Conservation (phyloP, 2,888 invertebrate genomes). For the Euproctis similis region DNA sequence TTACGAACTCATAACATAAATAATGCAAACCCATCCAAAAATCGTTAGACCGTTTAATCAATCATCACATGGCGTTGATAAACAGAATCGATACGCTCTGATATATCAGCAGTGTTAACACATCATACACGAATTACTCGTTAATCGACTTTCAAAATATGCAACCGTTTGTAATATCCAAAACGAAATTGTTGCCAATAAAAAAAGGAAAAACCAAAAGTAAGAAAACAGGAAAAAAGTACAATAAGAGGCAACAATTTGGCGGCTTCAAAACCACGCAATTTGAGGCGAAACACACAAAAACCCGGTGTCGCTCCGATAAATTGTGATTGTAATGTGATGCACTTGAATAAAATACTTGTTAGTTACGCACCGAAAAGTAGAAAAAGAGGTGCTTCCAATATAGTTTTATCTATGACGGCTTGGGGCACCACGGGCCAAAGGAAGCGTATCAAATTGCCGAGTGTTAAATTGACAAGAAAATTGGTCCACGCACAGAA, state of each 20-base stretch:
- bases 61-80: constrained; percentile 16
- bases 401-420: constrained; percentile 51
- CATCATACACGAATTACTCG: constrained; percentile 11
- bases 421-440: constrained; percentile 47
- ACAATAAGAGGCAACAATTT: constrained; percentile 40
- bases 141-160: constrained; percentile 27
- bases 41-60: constrained; percentile 19
- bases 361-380: constrained; percentile 50
- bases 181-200: constrained; percentile 49
- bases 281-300: constrained; percentile 32
- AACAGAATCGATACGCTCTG: constrained; percentile 19
- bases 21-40: constrained; percentile 11
- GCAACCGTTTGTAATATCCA: constrained; percentile 60
- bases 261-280: constrained; percentile 31
- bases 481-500: constrained; percentile 40
- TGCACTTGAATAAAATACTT: constrained; percentile 56
- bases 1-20: too few relatives aligned
- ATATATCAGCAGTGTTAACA: too few relatives aligned
- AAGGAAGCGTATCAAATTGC: constrained; percentile 51
- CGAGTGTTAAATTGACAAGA: constrained; percentile 36
- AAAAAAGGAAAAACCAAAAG: constrained; percentile 35
- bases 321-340: constrained; percentile 49
- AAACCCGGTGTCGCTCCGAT: constrained; percentile 25
- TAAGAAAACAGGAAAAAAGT: constrained; percentile 36
- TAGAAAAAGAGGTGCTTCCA: constrained; percentile 50